Conservation (phyloP, 2,888 invertebrate genomes). For the Pedicia rivosa region DNA sequence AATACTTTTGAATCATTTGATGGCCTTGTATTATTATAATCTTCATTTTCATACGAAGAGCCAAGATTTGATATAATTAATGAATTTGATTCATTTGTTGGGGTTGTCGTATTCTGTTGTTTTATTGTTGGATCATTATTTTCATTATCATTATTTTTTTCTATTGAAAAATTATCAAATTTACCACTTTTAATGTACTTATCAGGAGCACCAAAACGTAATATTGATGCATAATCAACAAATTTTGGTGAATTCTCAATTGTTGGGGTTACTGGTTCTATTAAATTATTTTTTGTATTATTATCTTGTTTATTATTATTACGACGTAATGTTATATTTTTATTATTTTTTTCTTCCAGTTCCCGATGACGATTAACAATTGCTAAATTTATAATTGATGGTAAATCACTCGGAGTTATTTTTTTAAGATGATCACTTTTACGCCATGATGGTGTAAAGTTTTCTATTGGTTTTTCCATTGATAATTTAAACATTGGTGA, state of each 20-base stretch:
- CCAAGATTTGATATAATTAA: background rate
- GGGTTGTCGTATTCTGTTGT: background rate
- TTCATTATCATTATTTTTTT: no score
- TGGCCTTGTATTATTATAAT: no score
- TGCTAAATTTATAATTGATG: slow-evolving; percentile 11
- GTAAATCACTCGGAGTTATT: slow-evolving; percentile 11
- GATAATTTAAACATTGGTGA: no score
- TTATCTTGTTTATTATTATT: background rate
- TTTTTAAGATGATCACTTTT: slow-evolving; percentile 3
- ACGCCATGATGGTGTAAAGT: no score
- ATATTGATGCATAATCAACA: background rate
- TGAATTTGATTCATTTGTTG: background rate
- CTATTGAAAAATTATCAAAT: no score
- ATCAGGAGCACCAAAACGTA: no score
- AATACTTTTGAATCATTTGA: no score
- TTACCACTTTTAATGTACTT: no score
- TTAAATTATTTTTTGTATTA: background rate
- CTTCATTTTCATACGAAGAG: no score
- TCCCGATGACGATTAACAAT: slow-evolving; percentile 9
- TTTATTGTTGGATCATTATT: no score
- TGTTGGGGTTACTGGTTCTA: slow-evolving; percentile 7
- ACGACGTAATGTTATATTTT: background rate
- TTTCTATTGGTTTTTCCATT: no score
- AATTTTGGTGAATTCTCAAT: slow-evolving; percentile 9
- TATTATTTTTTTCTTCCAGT: slow-evolving; percentile 2